A percentile compares a stretch with the other conserved stretches of the same genome.
phyloP scores from a whole-genome alignment of 2,888 invertebrate species.

The Thymelicus acteon region DNA sequence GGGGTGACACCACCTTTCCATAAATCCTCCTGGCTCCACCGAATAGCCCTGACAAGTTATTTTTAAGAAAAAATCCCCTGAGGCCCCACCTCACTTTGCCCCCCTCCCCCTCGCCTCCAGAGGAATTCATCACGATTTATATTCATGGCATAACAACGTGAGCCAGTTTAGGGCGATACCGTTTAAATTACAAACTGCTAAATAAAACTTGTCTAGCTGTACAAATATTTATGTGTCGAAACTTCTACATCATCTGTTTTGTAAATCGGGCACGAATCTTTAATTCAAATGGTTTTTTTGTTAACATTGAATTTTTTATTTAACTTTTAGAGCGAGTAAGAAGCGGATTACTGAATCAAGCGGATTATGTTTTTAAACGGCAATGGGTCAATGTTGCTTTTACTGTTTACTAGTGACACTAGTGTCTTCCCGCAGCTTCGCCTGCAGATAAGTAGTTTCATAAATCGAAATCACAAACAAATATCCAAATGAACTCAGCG shows the following conservation, averaged over 20 bases:
- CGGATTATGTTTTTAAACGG: too few relatives aligned
- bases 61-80: conserved; percentile 84
- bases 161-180: conserved; percentile 78
- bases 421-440: too few relatives aligned
- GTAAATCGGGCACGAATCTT: conserved; percentile 8
- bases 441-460: too few relatives aligned
- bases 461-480: too few relatives aligned
- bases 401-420: too few relatives aligned
- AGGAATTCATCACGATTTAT: conserved; percentile 87
- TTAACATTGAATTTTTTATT: not conserved
- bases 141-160: conserved; percentile 85
- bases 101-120: conserved; percentile 51
- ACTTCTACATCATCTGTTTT: conserved; percentile 17
- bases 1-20: conserved; percentile 84
- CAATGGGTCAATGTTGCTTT: too few relatives aligned
- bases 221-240: conserved; percentile 29
- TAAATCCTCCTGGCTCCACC: conserved; percentile 78
- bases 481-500: too few relatives aligned
- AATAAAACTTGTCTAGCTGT: conserved; percentile 57
- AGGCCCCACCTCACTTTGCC: conserved; percentile 61
- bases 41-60: conserved; percentile 84
- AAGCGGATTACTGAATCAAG: too few relatives aligned
- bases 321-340: too few relatives aligned
- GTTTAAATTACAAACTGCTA: conserved; percentile 73
- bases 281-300: conserved; percentile 7